A percentile compares a stretch with the other conserved stretches of the same genome.
Conservation (phyloP, 1,140 invertebrate genomes). For the Sitophilus oryzae region DNA sequence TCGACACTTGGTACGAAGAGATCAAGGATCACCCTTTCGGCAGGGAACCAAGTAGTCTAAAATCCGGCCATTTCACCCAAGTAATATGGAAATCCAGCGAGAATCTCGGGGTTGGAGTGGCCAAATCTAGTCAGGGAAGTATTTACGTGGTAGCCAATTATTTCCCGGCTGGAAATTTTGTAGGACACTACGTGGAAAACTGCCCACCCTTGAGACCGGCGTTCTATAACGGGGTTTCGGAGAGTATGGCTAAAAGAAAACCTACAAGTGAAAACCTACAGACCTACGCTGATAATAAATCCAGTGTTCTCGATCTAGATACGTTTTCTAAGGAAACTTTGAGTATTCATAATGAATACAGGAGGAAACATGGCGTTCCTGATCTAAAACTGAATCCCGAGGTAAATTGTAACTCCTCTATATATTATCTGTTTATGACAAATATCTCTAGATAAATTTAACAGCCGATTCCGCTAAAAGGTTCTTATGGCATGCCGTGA, state of each 20-base stretch:
- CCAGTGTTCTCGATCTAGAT: slow-evolving; percentile 10
- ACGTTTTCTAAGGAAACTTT: slow-evolving; percentile 58
- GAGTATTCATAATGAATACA: slow-evolving; percentile 70
- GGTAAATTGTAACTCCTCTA: slow-evolving; percentile 48
- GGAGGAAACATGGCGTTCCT: slow-evolving; percentile 64
- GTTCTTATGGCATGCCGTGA: no score
- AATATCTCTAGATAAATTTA: no score
- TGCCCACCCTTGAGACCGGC: slow-evolving; percentile 51
- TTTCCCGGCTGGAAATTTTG: slow-evolving; percentile 77
- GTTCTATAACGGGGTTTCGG: slow-evolving; percentile 9
- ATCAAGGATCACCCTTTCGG: slow-evolving; percentile 55
- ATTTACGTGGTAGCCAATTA: slow-evolving; percentile 83
- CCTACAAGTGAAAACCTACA: slow-evolving; percentile 19
- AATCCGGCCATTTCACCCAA: slow-evolving; percentile 69
- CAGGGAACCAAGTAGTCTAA: slow-evolving; percentile 59
- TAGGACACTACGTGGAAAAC: slow-evolving; percentile 71
- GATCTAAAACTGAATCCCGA: slow-evolving; percentile 56
- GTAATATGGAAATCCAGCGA: slow-evolving; percentile 73
- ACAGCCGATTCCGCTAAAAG: no score
- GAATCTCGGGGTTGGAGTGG: slow-evolving; percentile 71
- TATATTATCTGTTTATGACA: no score
- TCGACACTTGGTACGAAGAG: slow-evolving; percentile 67
- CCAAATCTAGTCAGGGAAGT: slow-evolving; percentile 62
- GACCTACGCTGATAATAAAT: slow-evolving; percentile 1
- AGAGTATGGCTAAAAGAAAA: background rate